Percentiles rank a stretch among this genome's conserved stretches.
phyloP scores from a whole-genome alignment of 2,113 vertebrate genomes.

The Ornithorhynchus anatinus region DNA sequence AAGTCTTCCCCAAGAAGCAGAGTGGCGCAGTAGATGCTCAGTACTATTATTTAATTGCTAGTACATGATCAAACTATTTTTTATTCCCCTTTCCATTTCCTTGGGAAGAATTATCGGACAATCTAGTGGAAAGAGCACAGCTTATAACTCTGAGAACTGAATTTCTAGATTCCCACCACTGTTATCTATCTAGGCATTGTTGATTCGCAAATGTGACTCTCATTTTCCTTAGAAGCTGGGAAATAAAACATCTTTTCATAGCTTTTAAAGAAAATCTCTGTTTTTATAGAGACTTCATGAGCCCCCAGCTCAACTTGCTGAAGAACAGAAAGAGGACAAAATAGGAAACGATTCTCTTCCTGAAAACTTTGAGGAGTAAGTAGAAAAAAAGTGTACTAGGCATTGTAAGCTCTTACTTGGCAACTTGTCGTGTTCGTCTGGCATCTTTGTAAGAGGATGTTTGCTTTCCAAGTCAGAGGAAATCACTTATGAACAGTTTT shows the following conservation, averaged over 20 bases:
- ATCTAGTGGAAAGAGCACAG: too few species aligned
- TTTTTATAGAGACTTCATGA: slow-evolving; percentile 72
- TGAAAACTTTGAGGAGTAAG: slow-evolving; percentile 72
- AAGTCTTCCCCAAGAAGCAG: too few species aligned
- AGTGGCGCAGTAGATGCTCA: too few species aligned
- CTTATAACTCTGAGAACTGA: too few species aligned
- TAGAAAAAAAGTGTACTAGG: slow-evolving; percentile 1
- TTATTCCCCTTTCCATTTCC: too few species aligned
- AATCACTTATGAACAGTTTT: not conserved
- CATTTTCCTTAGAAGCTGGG: slow-evolving; percentile 7
- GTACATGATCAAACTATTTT: too few species aligned
- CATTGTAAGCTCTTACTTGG: slow-evolving; percentile 4
- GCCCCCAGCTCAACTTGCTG: slow-evolving; percentile 67
- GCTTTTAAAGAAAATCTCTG: slow-evolving; percentile 22
- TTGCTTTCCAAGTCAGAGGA: slow-evolving; percentile 12
- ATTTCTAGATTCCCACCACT: too few species aligned
- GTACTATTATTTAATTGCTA: too few species aligned
- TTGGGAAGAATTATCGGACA: too few species aligned
- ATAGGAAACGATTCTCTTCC: slow-evolving; percentile 49
- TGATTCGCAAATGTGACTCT: slow-evolving; percentile 23
- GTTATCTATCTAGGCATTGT: too few species aligned
- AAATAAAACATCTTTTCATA: not conserved
- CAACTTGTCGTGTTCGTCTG: not conserved
- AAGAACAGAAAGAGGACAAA: slow-evolving; percentile 51
- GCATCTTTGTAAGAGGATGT: slow-evolving; percentile 10